Evolutionary conservation across 2,888 invertebrate genomes (phyloP), one percentile per base, ranked within the genome.

Genomic region (Drosophila mettleri): DNA sequence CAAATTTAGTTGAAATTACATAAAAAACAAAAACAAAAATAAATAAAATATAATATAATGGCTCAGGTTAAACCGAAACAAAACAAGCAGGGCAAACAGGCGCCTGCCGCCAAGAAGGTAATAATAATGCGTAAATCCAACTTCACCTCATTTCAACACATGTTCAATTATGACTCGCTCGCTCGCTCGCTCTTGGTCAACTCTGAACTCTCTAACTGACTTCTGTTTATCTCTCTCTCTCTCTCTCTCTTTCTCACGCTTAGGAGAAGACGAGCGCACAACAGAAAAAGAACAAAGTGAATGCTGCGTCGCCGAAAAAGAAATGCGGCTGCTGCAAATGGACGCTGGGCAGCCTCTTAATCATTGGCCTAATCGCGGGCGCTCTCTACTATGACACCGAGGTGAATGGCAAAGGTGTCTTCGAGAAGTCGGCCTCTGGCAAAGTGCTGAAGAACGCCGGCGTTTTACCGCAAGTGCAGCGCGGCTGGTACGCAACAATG

Each of bases 401-500:
- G 34, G 93, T 93, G 70, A 94, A 94, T 84, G 94, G 94, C 62
- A 95, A 95, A 61, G 95, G 95, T 48, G 93, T 94, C 69, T 96
- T 96, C 93, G 94, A 95, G 82, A 95, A 94, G 77, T 95, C 96
- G 43, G 93, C 93, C 78, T 95, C 95, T 7, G 95, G 94, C 41
- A 94, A 93, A 80, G 92, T 94, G 41, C 92, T 96, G 78, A 94
- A 94, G 80, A 94, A 95, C 80, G 93, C 94, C 33, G 96, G 96
- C 34, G 91, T 95, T 31, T 90, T 94, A 66, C 94, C 94, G 53
- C 94, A 95, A 78, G 94, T 94, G 54, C 94, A 95, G 77, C 93
- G 93, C 68, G 94, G 94, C 4, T 94, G 95, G 93, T 94, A 94
- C 82, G 93, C 93, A 69, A 93, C 94, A 0, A 93, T 94, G 74